Evolutionary conservation across 2,113 vertebrate species (phyloP).

Genomic region (Colinus virginianus): DNA sequence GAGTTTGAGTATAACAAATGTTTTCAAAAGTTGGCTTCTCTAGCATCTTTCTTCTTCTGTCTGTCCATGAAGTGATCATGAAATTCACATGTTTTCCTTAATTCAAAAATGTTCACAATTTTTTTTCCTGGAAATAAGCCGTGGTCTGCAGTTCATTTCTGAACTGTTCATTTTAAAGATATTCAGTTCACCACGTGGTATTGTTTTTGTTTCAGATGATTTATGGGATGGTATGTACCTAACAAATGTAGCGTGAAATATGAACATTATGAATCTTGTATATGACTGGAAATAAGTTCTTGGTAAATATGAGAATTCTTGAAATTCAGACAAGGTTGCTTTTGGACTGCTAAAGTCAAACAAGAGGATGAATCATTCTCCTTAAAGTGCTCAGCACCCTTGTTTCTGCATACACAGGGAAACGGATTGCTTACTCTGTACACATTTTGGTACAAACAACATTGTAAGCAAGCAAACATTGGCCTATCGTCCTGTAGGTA

Average conservation of each 20-base stretch:
- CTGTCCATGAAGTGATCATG: background rate
- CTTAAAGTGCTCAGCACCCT: background rate
- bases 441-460: background rate
- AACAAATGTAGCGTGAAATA: conserved; percentile 25
- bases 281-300: background rate
- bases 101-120: background rate
- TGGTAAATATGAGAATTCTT: background rate
- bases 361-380: background rate
- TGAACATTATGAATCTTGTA: background rate
- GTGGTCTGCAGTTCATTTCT: conserved; percentile 15
- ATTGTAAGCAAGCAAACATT: background rate
- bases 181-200: background rate
- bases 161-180: conserved; percentile 17
- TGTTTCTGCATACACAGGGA: background rate
- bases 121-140: background rate
- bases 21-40: background rate
- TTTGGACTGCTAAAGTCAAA: background rate
- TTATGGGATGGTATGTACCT: conserved; percentile 22
- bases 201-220: conserved; percentile 47
- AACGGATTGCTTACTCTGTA: background rate
- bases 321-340: background rate
- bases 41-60: background rate
- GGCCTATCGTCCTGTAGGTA: background rate
- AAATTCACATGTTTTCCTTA: background rate
- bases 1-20: background rate